Conservation (phyloP, 2,888 invertebrate genomes). For the Oscheius onirici region DNA sequence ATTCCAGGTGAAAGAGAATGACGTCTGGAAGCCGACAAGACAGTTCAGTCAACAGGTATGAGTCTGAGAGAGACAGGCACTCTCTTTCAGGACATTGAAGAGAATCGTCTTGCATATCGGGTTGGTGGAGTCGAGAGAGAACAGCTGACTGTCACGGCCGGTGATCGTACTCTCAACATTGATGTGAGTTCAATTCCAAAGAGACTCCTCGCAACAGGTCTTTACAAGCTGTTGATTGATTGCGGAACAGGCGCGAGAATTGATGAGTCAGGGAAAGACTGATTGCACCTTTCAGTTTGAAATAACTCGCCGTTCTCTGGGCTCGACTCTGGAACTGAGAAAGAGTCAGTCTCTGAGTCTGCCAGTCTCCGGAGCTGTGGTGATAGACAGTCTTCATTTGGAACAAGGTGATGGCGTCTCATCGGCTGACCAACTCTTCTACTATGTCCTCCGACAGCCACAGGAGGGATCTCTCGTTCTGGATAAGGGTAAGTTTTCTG, state of each 20-base stretch:
- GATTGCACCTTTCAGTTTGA: constrained; percentile 13
- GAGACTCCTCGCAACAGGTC: background rate
- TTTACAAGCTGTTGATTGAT: constrained; percentile 3
- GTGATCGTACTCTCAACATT: constrained; percentile 39
- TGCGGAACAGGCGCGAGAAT: constrained; percentile 13
- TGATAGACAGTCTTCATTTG: constrained; percentile 43
- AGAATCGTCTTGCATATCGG: constrained; percentile 34
- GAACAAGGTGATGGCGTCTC: constrained; percentile 35
- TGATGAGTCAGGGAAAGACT: background rate
- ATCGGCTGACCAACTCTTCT: constrained; percentile 36
- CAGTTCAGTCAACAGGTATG: constrained; percentile 48
- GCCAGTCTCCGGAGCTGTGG: constrained; percentile 48
- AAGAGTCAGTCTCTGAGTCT: constrained; percentile 38
- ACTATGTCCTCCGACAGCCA: constrained; percentile 32
- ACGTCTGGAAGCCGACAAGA: constrained; percentile 28
- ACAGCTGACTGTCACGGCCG: constrained; percentile 42
- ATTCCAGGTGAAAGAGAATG: constrained; percentile 14
- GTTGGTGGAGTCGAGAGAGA: constrained; percentile 40
- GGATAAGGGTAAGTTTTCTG: constrained; percentile 32
- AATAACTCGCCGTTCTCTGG: constrained; percentile 26
- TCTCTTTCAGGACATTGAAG: constrained; percentile 36
- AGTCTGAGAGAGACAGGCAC: background rate
- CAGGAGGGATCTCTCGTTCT: constrained; percentile 36
- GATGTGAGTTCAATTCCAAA: background rate
- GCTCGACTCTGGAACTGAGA: constrained; percentile 25